Conservation (phyloP, 2,888 invertebrate species). For the Unio pictorum region DNA sequence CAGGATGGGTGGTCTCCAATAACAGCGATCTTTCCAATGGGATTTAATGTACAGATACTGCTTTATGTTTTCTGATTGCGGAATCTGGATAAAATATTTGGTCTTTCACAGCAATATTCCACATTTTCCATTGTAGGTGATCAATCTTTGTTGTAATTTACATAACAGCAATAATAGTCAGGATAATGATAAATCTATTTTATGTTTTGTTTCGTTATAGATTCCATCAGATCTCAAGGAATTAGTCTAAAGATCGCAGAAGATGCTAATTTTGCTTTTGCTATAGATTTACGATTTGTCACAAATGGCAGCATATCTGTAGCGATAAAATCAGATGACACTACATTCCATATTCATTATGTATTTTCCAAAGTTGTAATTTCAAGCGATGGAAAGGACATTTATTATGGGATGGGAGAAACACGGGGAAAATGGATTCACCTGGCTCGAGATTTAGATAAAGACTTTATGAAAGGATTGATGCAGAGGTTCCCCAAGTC, state of each 20-base stretch:
- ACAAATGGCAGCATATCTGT: constrained; percentile 88
- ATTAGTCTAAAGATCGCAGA: constrained; percentile 78
- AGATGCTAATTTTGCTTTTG: constrained; percentile 81
- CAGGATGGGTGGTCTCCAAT: too few species aligned
- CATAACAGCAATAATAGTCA: too few species aligned
- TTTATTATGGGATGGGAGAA: constrained; percentile 86
- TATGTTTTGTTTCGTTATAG: constrained; percentile 22
- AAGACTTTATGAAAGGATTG: constrained; percentile 93
- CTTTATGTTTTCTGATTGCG: too few species aligned
- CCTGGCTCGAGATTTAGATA: constrained; percentile 88
- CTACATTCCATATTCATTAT: constrained; percentile 88
- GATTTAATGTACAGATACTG: too few species aligned
- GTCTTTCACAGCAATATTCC: too few species aligned
- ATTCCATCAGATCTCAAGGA: constrained; percentile 65
- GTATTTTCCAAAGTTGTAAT: constrained; percentile 83
- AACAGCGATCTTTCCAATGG: too few species aligned
- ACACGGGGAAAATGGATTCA: constrained; percentile 78
- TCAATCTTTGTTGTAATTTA: too few species aligned
- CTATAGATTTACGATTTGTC: constrained; percentile 77
- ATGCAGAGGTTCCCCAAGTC: constrained; percentile 53
- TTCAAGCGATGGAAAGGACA: constrained; percentile 80
- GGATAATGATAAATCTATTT: not conserved
- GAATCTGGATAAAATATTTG: too few species aligned
- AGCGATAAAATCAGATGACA: constrained; percentile 79
- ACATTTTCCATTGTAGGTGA: too few species aligned